phyloP scores from a whole-genome alignment of 2,888 invertebrate genomes.

The Acronicta aceris region DNA sequence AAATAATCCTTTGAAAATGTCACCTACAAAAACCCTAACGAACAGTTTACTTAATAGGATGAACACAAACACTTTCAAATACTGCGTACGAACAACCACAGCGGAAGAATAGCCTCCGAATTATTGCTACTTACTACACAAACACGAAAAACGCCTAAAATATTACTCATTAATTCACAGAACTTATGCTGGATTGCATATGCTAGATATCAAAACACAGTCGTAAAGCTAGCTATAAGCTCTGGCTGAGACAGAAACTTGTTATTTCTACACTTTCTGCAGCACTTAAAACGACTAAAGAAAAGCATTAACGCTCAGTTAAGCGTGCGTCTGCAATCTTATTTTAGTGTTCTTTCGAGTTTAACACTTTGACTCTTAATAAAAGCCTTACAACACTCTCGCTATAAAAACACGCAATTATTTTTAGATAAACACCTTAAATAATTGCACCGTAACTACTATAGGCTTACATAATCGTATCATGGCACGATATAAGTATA shows the following conservation, averaged over 20 bases:
- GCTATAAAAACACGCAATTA: slow-evolving; percentile 22
- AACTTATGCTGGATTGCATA: slow-evolving; percentile 23
- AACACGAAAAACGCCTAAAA: slow-evolving; percentile 14
- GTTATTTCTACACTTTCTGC: slow-evolving; percentile 45
- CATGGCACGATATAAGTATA: slow-evolving; percentile 36
- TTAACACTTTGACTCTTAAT: slow-evolving; percentile 11
- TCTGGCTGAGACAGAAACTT: slow-evolving; percentile 44
- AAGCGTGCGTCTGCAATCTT: slow-evolving; percentile 37
- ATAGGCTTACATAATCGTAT: slow-evolving; percentile 39
- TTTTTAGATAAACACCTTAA: slow-evolving; percentile 39
- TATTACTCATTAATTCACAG: slow-evolving; percentile 22
- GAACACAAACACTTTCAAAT: too few relatives aligned
- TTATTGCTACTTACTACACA: slow-evolving; percentile 7
- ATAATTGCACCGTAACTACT: slow-evolving; percentile 46
- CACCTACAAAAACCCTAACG: too few relatives aligned
- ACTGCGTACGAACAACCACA: background rate
- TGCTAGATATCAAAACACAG: slow-evolving; percentile 36
- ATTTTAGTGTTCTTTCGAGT: slow-evolving; percentile 25
- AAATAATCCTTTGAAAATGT: too few relatives aligned
- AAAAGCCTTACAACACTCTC: slow-evolving; percentile 16
- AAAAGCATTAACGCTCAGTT: slow-evolving; percentile 35
- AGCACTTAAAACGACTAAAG: slow-evolving; percentile 43
- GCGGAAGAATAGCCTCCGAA: slow-evolving; percentile 11
- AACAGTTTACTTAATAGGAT: too few relatives aligned
- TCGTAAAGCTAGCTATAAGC: slow-evolving; percentile 39